Evolutionary conservation across 2,113 vertebrate genomes (phyloP).

Genomic region (Gobiocypris rarus): DNA sequence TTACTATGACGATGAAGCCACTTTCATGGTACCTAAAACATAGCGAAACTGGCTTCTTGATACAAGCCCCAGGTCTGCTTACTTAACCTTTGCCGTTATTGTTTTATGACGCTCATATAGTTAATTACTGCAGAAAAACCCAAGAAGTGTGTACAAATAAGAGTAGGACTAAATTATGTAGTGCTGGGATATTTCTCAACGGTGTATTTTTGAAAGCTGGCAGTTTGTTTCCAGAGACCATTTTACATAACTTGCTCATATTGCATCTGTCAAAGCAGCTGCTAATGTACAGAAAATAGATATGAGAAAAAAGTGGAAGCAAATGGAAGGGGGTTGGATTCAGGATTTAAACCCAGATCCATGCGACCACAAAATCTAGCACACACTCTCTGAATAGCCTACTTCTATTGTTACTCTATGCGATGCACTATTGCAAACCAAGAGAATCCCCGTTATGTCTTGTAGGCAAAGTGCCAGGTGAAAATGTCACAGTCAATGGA

Average conservation of each 20-base stretch:
- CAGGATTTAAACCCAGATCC: background rate
- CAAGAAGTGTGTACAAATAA: conserved; percentile 7
- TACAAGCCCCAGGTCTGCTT: no score
- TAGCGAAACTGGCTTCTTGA: no score
- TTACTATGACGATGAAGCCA: no score
- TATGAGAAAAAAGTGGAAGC: background rate
- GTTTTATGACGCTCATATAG: no score
- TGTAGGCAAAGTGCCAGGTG: background rate
- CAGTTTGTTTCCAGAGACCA: background rate
- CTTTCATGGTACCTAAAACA: no score
- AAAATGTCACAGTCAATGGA: background rate
- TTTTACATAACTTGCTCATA: background rate
- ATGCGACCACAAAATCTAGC: background rate
- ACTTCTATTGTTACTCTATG: background rate
- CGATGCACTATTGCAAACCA: background rate
- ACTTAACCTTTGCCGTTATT: no score
- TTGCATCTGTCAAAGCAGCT: conserved; percentile 9
- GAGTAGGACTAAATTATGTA: background rate
- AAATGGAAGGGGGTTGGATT: background rate
- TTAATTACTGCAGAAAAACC: no score
- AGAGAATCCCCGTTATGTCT: background rate
- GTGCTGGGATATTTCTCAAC: background rate
- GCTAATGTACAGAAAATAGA: background rate
- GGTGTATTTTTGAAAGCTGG: background rate
- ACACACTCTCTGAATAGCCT: background rate